Conservation (phyloP, 1,140 invertebrate species). For the Grapholita molesta region DNA sequence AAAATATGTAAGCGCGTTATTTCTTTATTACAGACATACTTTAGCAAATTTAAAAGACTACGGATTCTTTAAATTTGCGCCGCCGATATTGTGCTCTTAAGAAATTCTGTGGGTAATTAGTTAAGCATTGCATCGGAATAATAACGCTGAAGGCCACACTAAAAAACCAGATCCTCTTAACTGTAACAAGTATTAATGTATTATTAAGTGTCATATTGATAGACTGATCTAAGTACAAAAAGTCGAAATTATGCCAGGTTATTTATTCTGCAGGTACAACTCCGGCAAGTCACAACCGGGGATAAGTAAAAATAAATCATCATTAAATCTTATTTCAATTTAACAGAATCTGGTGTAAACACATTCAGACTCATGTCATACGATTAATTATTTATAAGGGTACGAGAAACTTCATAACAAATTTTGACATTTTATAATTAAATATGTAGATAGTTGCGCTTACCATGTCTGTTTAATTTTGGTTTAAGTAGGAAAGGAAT, state of each 20-base stretch:
- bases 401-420: conserved; percentile 29
- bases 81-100: neutral
- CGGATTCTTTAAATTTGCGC: too few relatives aligned
- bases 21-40: too few relatives aligned
- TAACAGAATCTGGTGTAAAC: conserved; percentile 23
- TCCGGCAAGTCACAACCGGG: too few relatives aligned
- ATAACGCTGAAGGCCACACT: neutral
- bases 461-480: neutral
- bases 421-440: neutral
- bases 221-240: neutral
- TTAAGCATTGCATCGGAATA: neutral
- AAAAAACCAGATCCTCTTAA: neutral
- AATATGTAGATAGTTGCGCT: neutral
- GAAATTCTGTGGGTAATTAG: neutral
- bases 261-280: neutral
- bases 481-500: neutral
- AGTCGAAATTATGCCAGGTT: too few relatives aligned
- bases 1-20: too few relatives aligned
- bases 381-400: conserved; percentile 48
- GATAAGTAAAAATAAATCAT: too few relatives aligned
- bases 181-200: neutral
- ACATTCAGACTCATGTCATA: conserved; percentile 39
- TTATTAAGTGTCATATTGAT: neutral
- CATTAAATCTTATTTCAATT: neutral
- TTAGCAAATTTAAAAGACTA: too few relatives aligned